These are phyloP conservation scores for Craseonycteris thonglongyai DNA, from an alignment of 2,113 vertebrate species.

Conservation along the genomic window DNA sequence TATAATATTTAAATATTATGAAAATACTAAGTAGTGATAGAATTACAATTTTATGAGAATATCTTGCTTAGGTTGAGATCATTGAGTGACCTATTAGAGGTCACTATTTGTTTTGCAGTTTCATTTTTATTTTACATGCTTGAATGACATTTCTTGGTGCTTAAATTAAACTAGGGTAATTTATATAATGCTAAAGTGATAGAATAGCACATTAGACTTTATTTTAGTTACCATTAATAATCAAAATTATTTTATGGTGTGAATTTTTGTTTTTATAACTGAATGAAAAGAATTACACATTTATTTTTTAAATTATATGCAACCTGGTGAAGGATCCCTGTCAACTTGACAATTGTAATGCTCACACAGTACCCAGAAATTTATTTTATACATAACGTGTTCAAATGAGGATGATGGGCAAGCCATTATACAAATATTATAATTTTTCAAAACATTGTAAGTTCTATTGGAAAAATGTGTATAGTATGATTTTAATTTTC, in stretches of 20 bases:
- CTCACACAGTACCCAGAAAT: neutral
- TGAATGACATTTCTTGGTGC: neutral
- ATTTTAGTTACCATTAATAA: neutral
- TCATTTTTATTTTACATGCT: neutral
- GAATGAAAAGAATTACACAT: neutral
- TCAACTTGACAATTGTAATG: neutral
- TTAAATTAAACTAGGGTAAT: neutral
- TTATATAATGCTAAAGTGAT: slow-evolving; percentile 15
- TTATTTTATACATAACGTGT: neutral
- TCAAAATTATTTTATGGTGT: neutral
- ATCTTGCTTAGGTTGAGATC: neutral
- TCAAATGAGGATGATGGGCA: neutral
- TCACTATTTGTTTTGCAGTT: slow-evolving; percentile 9
- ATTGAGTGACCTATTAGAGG: neutral
- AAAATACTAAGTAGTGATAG: slow-evolving; percentile 18
- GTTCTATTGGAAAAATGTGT: neutral
- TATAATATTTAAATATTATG: slow-evolving; percentile 3
- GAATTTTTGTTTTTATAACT: neutral
- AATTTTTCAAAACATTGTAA: neutral
- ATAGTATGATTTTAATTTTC: neutral
- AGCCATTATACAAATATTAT: neutral
- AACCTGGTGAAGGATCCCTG: neutral
- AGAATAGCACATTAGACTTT: neutral
- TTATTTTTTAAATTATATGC: neutral
- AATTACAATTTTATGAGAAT: neutral